phyloP scores from a whole-genome alignment of 2,113 vertebrate genomes.

The Trematocara marginatum region DNA sequence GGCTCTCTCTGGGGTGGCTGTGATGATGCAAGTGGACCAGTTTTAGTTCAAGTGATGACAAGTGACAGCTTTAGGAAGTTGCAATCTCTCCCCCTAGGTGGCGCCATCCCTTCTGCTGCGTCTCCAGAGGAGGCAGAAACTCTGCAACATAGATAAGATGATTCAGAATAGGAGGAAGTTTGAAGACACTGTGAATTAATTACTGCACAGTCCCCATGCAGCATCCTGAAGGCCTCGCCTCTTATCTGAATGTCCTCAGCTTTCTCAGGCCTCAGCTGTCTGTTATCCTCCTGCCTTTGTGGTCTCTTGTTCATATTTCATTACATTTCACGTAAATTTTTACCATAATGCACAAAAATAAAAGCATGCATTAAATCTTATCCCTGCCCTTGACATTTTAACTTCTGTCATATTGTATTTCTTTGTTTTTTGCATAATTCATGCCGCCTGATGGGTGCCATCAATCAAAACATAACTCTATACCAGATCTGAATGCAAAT shows the following conservation, averaged over 20 bases:
- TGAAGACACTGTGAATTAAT: not conserved
- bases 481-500: constrained; percentile 1
- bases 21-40: constrained; percentile 60
- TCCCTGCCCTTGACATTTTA: constrained; percentile 19
- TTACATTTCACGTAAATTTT: not conserved
- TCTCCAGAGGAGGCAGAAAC: constrained; percentile 83
- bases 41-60: constrained; percentile 38
- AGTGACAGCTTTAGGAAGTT: constrained; percentile 62
- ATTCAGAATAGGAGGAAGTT: not conserved
- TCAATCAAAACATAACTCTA: not conserved
- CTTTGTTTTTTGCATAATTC: constrained; percentile 24
- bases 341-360: not conserved
- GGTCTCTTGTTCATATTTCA: not conserved
- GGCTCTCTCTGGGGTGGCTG: constrained; percentile 53
- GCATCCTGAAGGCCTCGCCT: not conserved
- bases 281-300: not conserved
- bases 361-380: not conserved
- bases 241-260: not conserved
- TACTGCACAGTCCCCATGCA: not conserved
- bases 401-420: not conserved
- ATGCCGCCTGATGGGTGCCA: not conserved
- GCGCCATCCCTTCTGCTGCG: constrained; percentile 82
- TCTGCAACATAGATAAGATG: constrained; percentile 74
- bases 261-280: not conserved
- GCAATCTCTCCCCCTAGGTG: constrained; percentile 82